Evolutionary conservation across 2,797 vertebrate species (phyloP).

Genomic region (Phylloscopus collybita): DNA sequence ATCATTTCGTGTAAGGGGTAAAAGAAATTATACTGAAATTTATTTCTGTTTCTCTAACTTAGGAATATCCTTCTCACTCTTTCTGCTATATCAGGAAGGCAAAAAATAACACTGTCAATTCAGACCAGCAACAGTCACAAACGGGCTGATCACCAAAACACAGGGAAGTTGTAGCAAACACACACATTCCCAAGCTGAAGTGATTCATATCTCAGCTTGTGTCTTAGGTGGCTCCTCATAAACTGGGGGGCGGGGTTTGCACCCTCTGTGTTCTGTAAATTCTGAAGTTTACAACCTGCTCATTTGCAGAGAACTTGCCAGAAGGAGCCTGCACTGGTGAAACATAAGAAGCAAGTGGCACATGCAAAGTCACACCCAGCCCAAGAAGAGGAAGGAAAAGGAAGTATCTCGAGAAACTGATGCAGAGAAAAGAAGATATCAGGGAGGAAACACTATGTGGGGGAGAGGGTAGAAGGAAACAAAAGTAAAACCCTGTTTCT

Average conservation of each 20-base stretch:
- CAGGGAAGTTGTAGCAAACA: fast-evolving
- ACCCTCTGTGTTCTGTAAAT: neutral
- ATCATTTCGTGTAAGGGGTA: neutral
- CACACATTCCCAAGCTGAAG: neutral
- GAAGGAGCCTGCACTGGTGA: fast-evolving
- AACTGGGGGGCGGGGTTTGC: neutral
- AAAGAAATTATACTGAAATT: neutral
- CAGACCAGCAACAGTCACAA: neutral
- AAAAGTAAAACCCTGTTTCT: neutral
- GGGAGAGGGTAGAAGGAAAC: neutral
- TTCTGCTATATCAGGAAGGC: neutral
- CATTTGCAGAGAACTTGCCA: neutral
- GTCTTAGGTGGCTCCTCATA: neutral
- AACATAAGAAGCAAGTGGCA: neutral
- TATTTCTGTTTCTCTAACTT: neutral
- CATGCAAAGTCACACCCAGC: fast-evolving
- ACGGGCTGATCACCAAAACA: neutral
- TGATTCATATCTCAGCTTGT: neutral
- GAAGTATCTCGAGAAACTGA: neutral
- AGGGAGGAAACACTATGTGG: neutral
- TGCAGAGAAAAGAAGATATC: neutral
- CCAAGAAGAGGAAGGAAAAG: neutral
- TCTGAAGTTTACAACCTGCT: neutral
- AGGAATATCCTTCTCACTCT: neutral
- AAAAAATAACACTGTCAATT: neutral